A percentile compares a stretch with the other conserved stretches of the same genome.
phyloP scores from a whole-genome alignment of 2,797 vertebrate genomes.

The Galago senegalensis region DNA sequence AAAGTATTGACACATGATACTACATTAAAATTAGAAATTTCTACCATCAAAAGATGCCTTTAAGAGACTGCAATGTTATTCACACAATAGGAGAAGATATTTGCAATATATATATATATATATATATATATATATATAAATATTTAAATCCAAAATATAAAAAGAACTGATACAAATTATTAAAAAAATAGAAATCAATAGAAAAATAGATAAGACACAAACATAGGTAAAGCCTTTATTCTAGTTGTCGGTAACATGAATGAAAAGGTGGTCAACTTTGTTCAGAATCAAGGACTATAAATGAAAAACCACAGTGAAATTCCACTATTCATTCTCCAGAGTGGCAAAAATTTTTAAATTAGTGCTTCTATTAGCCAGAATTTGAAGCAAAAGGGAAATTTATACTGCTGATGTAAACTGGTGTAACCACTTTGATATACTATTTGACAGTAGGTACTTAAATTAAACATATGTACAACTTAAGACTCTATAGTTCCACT shows the following conservation, averaged over 20 bases:
- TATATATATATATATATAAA: not conserved
- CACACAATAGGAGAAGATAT: not conserved
- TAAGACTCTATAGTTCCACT: not conserved
- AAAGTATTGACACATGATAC: not conserved
- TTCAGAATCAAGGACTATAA: not conserved
- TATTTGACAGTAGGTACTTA: not conserved
- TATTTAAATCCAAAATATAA: not conserved
- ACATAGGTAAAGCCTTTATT: not conserved
- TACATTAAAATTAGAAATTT: not conserved
- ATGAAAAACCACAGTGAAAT: not conserved
- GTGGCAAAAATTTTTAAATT: not conserved
- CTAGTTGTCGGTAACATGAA: not conserved
- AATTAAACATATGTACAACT: not conserved
- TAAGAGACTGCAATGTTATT: not conserved
- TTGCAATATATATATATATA: not conserved
- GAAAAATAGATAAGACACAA: not conserved
- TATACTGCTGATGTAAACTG: not conserved
- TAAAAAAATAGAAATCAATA: constrained; percentile 20
- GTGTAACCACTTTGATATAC: not conserved
- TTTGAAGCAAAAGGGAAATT: not conserved
- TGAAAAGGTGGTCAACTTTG: not conserved
- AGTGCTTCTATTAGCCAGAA: not conserved
- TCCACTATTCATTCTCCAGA: not conserved
- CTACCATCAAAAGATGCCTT: not conserved
- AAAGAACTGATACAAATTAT: not conserved